Percentiles rank a stretch among this genome's conserved stretches.
Evolutionary conservation across 2,113 vertebrate genomes (phyloP).

Genomic region (Emberiza fucata): DNA sequence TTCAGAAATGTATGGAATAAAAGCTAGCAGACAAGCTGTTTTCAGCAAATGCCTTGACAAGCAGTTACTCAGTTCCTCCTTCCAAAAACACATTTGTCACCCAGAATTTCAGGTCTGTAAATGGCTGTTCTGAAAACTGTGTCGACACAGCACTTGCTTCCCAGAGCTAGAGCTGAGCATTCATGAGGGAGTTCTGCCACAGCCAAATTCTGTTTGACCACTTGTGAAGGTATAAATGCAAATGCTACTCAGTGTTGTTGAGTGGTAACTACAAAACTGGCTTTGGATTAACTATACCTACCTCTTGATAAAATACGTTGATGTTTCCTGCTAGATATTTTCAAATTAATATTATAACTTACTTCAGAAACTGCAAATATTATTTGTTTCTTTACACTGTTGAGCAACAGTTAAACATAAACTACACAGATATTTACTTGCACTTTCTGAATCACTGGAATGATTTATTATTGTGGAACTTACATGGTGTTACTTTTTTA

Average conservation of each 20-base stretch:
- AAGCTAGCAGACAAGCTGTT: background rate
- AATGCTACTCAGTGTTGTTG: background rate
- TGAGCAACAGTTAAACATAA: conserved; percentile 52
- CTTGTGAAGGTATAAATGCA: background rate
- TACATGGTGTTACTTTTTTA: conserved; percentile 54
- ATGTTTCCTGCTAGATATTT: background rate
- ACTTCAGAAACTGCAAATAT: conserved; percentile 24
- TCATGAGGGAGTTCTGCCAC: background rate
- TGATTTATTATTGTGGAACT: conserved; percentile 45
- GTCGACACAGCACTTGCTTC: rapidly evolving
- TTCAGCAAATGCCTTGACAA: background rate
- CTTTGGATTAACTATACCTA: background rate
- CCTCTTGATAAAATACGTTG: background rate
- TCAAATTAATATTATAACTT: conserved; percentile 12
- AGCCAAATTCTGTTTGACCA: background rate
- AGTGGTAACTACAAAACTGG: background rate
- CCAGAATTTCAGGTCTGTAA: background rate
- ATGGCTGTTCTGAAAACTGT: background rate
- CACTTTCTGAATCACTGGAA: conserved; percentile 15
- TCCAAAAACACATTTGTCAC: background rate
- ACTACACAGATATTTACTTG: conserved; percentile 36
- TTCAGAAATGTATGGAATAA: background rate
- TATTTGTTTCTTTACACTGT: conserved; percentile 49
- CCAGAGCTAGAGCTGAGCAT: background rate
- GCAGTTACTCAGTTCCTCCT: background rate